phyloP scores from a whole-genome alignment of 2,113 vertebrate genomes.

The Toxostoma redivivum region DNA sequence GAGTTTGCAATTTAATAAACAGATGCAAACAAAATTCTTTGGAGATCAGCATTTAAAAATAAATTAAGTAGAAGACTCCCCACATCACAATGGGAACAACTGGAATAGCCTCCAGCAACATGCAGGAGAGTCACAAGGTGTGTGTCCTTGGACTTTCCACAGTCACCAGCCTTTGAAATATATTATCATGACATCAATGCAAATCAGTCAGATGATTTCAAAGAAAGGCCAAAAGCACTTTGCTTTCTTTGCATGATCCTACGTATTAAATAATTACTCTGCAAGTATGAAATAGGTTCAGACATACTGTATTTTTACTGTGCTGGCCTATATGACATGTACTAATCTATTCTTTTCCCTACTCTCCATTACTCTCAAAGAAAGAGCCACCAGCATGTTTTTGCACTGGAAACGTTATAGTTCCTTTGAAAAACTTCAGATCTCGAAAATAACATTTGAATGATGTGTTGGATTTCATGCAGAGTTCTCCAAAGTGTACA shows the following conservation, averaged over 20 bases:
- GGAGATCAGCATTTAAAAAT: slow-evolving; percentile 70
- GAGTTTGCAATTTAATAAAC: slow-evolving; percentile 74
- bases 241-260: background rate
- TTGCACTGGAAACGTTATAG: background rate
- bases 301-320: background rate
- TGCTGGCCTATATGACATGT: fast-evolving
- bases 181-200: background rate
- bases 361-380: background rate
- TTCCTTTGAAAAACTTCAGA: background rate
- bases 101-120: slow-evolving; percentile 33
- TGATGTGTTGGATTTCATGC: background rate
- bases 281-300: background rate
- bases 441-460: background rate
- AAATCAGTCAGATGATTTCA: slow-evolving; percentile 19
- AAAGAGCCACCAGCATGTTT: background rate
- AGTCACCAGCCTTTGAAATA: background rate
- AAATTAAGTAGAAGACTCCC: slow-evolving; percentile 55
- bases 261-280: background rate
- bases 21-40: slow-evolving; percentile 69
- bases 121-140: background rate
- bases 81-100: slow-evolving; percentile 18
- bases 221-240: background rate
- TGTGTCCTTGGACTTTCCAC: slow-evolving; percentile 1
- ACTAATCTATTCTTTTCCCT: background rate
- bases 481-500: background rate